phyloP scores from a whole-genome alignment of 2,797 vertebrate species.

The Acestrorhynchus altus region DNA sequence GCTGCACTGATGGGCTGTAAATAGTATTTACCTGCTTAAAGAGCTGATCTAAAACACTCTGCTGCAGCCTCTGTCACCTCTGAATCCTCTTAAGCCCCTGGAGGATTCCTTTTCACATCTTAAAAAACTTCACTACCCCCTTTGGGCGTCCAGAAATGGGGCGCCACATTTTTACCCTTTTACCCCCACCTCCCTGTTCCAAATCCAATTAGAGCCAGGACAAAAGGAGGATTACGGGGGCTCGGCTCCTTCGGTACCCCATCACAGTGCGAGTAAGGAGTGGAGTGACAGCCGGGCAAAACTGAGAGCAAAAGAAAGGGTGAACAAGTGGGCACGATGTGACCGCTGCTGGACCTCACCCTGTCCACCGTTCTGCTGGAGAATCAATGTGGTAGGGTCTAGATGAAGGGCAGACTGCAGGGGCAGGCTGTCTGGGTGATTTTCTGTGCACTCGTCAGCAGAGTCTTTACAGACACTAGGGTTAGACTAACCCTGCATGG shows the following conservation, averaged over 20 bases:
- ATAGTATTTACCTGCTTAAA: slow-evolving; percentile 82
- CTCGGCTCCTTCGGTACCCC: slow-evolving; percentile 83
- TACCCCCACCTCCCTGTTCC: slow-evolving; percentile 74
- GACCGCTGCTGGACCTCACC: slow-evolving; percentile 73
- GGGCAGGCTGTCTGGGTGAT: slow-evolving; percentile 88
- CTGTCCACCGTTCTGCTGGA: slow-evolving; percentile 75
- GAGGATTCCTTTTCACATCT: slow-evolving; percentile 81
- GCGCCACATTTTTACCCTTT: slow-evolving; percentile 57
- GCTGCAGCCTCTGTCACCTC: slow-evolving; percentile 85
- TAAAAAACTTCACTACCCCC: slow-evolving; percentile 70
- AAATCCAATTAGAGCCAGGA: slow-evolving; percentile 96
- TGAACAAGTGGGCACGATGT: slow-evolving; percentile 91
- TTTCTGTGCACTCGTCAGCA: slow-evolving; percentile 85
- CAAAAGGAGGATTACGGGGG: slow-evolving; percentile 98
- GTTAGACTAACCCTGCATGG: too few relatives aligned
- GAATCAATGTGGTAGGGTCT: slow-evolving; percentile 55
- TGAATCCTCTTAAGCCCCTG: slow-evolving; percentile 82
- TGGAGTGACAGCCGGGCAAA: slow-evolving; percentile 84
- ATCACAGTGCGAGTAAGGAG: slow-evolving; percentile 66
- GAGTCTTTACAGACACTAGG: background rate
- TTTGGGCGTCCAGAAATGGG: slow-evolving; percentile 40
- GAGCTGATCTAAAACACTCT: slow-evolving; percentile 83
- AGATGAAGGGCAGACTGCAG: slow-evolving; percentile 47
- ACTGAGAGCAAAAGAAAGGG: slow-evolving; percentile 66
- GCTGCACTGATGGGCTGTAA: slow-evolving; percentile 64